A percentile compares a stretch with the other conserved stretches of the same genome.
These are phyloP conservation scores for Troides aeacus DNA, from an alignment of 2,888 invertebrate genomes.

Conservation along the genomic window DNA sequence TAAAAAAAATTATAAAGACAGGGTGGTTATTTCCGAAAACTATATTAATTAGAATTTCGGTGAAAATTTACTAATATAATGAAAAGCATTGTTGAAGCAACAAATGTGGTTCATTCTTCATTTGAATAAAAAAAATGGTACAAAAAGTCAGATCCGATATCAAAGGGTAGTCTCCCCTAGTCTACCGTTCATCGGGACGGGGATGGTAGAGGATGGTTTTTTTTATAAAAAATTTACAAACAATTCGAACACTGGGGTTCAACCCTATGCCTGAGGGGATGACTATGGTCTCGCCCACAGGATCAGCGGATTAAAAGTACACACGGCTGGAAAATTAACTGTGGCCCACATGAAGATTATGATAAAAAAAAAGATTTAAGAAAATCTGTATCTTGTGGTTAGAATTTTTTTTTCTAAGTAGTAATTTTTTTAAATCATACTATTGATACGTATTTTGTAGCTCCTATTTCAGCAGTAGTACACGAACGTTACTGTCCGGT, in stretches of 20 bases:
- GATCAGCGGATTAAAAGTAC: neutral
- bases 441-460: too few species aligned
- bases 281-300: neutral
- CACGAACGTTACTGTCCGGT: too few species aligned
- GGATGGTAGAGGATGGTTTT: neutral
- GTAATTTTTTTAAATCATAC: too few species aligned
- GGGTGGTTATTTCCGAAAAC: neutral
- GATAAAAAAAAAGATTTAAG: neutral
- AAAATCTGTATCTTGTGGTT: too few species aligned
- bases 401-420: too few species aligned
- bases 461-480: too few species aligned
- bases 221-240: neutral
- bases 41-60: neutral
- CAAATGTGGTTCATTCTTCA: neutral
- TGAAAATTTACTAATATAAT: neutral
- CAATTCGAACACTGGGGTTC: neutral
- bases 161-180: neutral
- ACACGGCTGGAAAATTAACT: neutral
- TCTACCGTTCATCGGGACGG: neutral
- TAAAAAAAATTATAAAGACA: too few species aligned
- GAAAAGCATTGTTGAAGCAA: neutral
- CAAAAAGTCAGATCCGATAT: neutral
- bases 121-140: neutral
- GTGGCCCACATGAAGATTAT: neutral
- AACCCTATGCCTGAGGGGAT: neutral